phyloP scores from a whole-genome alignment of 1,140 invertebrate species.

The Drosophila pseudoobscura region DNA sequence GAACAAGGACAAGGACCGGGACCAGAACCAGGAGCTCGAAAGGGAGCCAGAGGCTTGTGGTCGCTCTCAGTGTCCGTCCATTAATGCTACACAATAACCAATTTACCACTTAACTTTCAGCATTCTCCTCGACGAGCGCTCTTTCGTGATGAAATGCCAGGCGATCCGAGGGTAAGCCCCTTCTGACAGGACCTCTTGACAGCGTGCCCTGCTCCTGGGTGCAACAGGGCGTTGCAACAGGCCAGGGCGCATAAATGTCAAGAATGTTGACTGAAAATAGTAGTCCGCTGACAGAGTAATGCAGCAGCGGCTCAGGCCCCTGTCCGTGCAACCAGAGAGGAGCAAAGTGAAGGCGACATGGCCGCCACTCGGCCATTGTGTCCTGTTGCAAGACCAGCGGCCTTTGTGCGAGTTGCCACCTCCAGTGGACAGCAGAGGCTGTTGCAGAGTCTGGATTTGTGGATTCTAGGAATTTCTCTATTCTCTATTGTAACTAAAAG shows the following conservation, averaged over 20 bases:
- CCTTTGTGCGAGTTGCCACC: constrained; percentile 10
- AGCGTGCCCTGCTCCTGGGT: constrained; percentile 10
- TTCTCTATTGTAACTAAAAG: neutral
- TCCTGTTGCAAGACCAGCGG: constrained; percentile 13
- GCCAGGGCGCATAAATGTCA: constrained; percentile 73
- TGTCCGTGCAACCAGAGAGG: neutral
- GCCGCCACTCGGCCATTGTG: constrained; percentile 31
- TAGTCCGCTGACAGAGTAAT: constrained; percentile 70
- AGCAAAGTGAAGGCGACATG: constrained; percentile 60
- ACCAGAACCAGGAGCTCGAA: neutral
- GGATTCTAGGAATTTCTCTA: constrained; percentile 8
- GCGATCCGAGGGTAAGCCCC: constrained; percentile 9
- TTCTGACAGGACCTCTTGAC: constrained; percentile 40
- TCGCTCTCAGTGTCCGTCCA: constrained; percentile 35
- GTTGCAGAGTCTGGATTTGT: constrained; percentile 8
- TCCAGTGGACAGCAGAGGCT: neutral
- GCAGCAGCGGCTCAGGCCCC: constrained; percentile 38
- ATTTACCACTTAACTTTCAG: constrained; percentile 69
- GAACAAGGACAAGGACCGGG: constrained; percentile 7
- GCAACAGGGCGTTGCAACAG: constrained; percentile 13
- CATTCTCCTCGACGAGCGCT: constrained; percentile 31
- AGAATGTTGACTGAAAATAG: constrained; percentile 72
- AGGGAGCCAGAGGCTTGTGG: constrained; percentile 15
- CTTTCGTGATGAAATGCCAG: constrained; percentile 52
- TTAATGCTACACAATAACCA: constrained; percentile 71